Conservation (phyloP, 2,888 invertebrate genomes). For the Chloroclystis v-ata region DNA sequence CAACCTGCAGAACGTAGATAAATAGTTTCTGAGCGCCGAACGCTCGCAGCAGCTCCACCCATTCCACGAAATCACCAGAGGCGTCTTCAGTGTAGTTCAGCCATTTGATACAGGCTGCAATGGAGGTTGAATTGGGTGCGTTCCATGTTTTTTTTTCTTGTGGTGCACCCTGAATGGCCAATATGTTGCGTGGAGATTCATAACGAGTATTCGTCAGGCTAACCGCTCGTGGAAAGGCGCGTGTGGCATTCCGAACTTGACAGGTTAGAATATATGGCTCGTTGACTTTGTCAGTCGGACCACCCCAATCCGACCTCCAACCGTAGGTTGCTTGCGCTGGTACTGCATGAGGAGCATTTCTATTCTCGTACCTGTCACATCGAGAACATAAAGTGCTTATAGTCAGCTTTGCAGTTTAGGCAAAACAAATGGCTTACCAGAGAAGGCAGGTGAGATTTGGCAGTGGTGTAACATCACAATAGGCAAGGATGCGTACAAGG, state of each 20-base stretch:
- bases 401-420: too few relatives aligned
- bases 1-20: conserved; percentile 15
- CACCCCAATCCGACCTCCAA: conserved; percentile 21
- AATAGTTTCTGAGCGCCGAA: conserved; percentile 21
- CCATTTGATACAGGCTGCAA: conserved; percentile 20
- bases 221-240: conserved; percentile 15
- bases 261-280: conserved; percentile 24
- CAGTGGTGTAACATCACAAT: conserved; percentile 17
- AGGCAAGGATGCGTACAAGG: conserved; percentile 20
- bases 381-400: background rate
- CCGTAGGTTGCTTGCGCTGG: conserved; percentile 11
- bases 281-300: conserved; percentile 15
- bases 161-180: conserved; percentile 15
- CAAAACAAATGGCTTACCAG: conserved; percentile 11
- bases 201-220: conserved; percentile 15
- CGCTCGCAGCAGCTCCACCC: conserved; percentile 19
- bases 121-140: background rate
- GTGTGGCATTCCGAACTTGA: conserved; percentile 7
- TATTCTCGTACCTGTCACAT: conserved; percentile 1
- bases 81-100: conserved; percentile 16
- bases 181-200: conserved; percentile 12
- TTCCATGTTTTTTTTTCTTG: background rate
- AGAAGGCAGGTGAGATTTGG: conserved; percentile 19
- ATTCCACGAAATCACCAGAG: conserved; percentile 17
- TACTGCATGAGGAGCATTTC: conserved; percentile 15